Base-by-base conservation (phyloP, 2,797 vertebrate genomes). In the Bufotes viridis region DNA sequence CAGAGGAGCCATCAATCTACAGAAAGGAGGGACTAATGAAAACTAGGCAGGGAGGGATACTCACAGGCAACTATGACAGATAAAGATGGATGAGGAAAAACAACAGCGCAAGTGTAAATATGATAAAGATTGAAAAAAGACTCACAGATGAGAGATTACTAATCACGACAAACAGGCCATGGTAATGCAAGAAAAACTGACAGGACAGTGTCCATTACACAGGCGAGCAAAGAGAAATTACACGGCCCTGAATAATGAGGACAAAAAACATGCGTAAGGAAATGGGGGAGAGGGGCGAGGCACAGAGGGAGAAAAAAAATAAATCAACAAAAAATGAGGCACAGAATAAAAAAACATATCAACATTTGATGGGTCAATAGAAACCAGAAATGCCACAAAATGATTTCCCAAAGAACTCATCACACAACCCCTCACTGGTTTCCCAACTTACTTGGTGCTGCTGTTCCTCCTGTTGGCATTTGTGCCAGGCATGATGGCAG, bases 401-500 rank as follows among this genome's bases (percentile, higher is more conserved):
- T 29, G 29, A 7, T 29, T 29, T 79, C 20, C 15, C 76, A 26
- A 22, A 55, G 14, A 26, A 9, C 13, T 8, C 22, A 51, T 15
- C 9, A 12, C 42, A 53, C 49, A 3, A 14, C 53, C 53, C 5
- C 29, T 20, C 65, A 74, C 8, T 15, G 14, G 12, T 60, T 55
- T 7, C 3, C 20, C 20, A 55, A 93, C 95, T 96, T 93, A 99
- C 98, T 97, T 97, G 92, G 97, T 94, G 94, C 96, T 98, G 95
- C 98, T 99, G 89, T 96, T 97, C 89, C 96, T 97, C 91, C 98
- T 94, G 0, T 34, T 49, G 0, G 92, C 17, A 1, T 97, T 13
- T 26, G 94, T 90, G 74, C 94, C 93, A 0, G 93, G 78, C 60
- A 95, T 95, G 87, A 94, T 86, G 0, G 95, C 91, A 0, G 94